Conservation (phyloP, 1,140 invertebrate species). For the Plodia interpunctella region DNA sequence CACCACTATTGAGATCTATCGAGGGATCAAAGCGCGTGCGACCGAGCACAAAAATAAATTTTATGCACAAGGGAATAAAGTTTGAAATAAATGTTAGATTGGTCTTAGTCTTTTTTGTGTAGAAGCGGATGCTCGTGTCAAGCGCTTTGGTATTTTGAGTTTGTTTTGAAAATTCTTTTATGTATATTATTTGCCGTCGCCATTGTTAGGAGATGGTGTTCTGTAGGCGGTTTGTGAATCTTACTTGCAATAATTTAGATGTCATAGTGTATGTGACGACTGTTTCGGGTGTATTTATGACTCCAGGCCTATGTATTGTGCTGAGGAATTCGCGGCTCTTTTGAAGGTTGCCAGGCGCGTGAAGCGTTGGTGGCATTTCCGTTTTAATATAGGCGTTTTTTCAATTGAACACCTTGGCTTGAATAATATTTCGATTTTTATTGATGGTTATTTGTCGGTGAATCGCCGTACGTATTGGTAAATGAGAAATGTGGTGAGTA, state of each 20-base stretch:
- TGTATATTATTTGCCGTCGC: conserved; percentile 72
- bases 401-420: not conserved
- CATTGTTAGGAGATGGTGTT: conserved; percentile 68
- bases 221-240: conserved; percentile 52
- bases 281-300: conserved; percentile 69
- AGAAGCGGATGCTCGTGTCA: conserved; percentile 74
- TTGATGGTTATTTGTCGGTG: not conserved
- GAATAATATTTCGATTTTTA: not conserved
- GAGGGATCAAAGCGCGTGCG: conserved; percentile 65
- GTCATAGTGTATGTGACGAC: conserved; percentile 59
- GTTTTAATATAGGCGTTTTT: conserved; percentile 36
- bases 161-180: conserved; percentile 78
- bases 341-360: conserved; percentile 38
- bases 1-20: conserved; percentile 76
- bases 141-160: conserved; percentile 76
- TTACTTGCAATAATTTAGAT: conserved; percentile 74
- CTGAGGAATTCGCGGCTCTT: conserved; percentile 58
- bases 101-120: conserved; percentile 61
- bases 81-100: conserved; percentile 52
- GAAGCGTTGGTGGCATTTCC: conserved; percentile 65
- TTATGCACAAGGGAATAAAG: conserved; percentile 64
- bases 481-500: too few species aligned
- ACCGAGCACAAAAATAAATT: conserved; percentile 51
- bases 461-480: not conserved
- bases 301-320: conserved; percentile 55